Evolutionary conservation across 2,797 vertebrate genomes (phyloP).

Genomic region (Lithobates sylvaticus): DNA sequence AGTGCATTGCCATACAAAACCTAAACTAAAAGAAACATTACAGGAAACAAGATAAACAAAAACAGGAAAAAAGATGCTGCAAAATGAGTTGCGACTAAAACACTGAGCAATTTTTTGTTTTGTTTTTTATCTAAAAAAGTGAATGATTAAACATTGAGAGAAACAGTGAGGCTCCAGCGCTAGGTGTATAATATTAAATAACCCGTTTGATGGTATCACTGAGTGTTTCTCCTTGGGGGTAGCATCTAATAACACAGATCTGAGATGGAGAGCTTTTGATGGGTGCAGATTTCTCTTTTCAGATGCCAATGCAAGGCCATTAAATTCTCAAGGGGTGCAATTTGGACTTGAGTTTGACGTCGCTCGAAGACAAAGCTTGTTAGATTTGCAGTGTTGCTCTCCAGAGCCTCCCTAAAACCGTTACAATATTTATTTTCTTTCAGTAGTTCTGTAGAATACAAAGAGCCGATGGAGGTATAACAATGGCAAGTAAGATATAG

Average conservation of each 20-base stretch:
- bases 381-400: neutral
- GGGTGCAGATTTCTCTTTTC: neutral
- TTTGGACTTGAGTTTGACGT: slow-evolving; percentile 27
- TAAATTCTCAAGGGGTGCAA: slow-evolving; percentile 30
- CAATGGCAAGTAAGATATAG: neutral
- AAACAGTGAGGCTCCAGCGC: neutral
- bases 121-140: neutral
- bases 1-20: too few species aligned
- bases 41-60: neutral
- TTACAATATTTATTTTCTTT: slow-evolving; percentile 13
- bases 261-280: slow-evolving; percentile 20
- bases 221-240: neutral
- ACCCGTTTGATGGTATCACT: neutral
- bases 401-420: neutral
- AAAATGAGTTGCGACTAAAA: neutral
- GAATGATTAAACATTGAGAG: neutral
- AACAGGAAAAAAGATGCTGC: too few species aligned
- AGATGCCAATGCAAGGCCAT: neutral
- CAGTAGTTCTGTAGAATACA: neutral
- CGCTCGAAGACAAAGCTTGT: neutral
- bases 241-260: slow-evolving; percentile 27
- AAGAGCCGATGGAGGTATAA: neutral
- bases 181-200: slow-evolving; percentile 27
- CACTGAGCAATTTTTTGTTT: neutral
- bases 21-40: neutral